phyloP scores from a whole-genome alignment of 2,888 invertebrate species.

The Girardia tigrina region DNA sequence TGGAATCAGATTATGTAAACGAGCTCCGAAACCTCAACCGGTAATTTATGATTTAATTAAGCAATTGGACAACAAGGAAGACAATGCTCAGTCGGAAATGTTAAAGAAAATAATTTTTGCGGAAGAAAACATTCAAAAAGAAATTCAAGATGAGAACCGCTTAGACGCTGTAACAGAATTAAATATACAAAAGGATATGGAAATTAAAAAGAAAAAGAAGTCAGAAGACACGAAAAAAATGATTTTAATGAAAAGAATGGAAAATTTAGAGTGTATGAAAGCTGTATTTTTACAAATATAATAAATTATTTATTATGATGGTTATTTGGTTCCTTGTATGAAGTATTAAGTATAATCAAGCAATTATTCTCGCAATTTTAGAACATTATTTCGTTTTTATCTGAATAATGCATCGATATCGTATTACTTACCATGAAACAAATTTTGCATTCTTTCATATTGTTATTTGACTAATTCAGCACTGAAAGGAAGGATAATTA shows the following conservation, averaged over 20 bases:
- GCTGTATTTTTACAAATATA: not conserved
- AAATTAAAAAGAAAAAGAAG: not conserved
- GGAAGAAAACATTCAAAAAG: not conserved
- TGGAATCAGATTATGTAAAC: constrained; percentile 4
- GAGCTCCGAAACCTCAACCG: not conserved
- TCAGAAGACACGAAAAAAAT: not conserved
- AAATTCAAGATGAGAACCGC: not conserved
- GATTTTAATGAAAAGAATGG: not conserved
- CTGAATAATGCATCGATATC: too few relatives aligned
- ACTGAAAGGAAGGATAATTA: too few relatives aligned
- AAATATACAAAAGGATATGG: not conserved
- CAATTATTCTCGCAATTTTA: not conserved
- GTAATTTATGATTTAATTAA: not conserved
- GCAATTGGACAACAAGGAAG: not conserved
- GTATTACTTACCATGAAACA: too few relatives aligned
- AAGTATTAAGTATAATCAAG: not conserved
- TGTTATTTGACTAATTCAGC: too few relatives aligned
- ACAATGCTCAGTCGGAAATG: not conserved
- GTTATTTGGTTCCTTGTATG: too few relatives aligned
- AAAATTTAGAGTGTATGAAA: not conserved
- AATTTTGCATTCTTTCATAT: too few relatives aligned
- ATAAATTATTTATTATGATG: not conserved
- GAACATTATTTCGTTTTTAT: not conserved
- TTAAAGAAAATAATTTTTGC: not conserved
- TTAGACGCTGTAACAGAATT: not conserved